These are phyloP conservation scores for Megalopta genalis DNA, from an alignment of 1,140 invertebrate species.

Conservation along the genomic window DNA sequence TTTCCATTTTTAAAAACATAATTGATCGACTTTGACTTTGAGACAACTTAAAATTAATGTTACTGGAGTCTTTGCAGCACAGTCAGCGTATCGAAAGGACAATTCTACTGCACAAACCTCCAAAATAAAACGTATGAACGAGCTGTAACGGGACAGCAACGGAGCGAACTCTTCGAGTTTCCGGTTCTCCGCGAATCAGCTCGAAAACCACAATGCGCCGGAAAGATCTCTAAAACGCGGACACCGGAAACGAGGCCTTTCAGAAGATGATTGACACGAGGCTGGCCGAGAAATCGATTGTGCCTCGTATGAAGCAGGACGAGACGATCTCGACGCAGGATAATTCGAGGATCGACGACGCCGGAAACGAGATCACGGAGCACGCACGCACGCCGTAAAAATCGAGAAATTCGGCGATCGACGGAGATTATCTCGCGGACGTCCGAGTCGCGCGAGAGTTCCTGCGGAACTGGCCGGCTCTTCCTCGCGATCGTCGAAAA, in stretches of 20 bases:
- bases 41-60: too few relatives aligned
- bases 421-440: neutral
- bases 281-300: neutral
- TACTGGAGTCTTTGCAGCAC: too few relatives aligned
- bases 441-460: constrained; percentile 53
- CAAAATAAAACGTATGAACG: too few relatives aligned
- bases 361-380: neutral
- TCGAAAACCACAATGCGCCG: neutral
- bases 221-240: too few relatives aligned
- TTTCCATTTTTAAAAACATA: too few relatives aligned
- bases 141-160: too few relatives aligned
- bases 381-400: constrained; percentile 9
- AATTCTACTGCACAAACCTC: too few relatives aligned
- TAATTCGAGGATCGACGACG: too few relatives aligned
- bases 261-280: neutral
- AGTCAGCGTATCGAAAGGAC: too few relatives aligned
- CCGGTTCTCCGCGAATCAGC: neutral
- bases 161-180: neutral
- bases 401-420: too few relatives aligned
- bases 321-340: too few relatives aligned
- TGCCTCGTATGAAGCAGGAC: neutral
- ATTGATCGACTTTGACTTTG: too few relatives aligned
- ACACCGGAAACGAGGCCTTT: neutral
- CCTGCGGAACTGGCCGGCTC: constrained; percentile 60
- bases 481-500: constrained; percentile 53